Percentiles rank a stretch among this genome's conserved stretches.
These are phyloP conservation scores for Sylvilagus floridanus DNA, from an alignment of 2,797 vertebrate genomes.

Conservation along the genomic window DNA sequence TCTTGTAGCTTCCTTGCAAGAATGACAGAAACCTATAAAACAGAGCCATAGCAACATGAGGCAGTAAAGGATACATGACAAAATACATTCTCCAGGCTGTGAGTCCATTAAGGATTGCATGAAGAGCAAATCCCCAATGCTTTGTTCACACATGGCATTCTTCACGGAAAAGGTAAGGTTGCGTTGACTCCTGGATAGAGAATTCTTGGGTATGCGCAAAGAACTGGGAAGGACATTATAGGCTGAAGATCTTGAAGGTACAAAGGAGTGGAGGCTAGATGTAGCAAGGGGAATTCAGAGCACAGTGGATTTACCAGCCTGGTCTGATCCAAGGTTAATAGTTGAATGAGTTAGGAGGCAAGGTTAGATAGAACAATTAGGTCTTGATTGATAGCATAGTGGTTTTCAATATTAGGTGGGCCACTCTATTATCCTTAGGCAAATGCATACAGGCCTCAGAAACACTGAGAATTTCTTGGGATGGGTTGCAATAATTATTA, in stretches of 20 bases:
- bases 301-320: background rate
- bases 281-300: background rate
- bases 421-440: background rate
- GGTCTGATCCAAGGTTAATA: background rate
- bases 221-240: background rate
- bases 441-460: background rate
- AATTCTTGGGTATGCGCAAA: background rate
- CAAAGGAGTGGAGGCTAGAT: background rate
- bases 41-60: background rate
- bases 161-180: background rate
- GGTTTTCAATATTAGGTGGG: background rate
- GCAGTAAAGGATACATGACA: background rate
- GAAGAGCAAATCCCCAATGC: rapidly evolving
- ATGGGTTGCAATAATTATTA: background rate
- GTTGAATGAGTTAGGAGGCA: background rate
- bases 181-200: background rate
- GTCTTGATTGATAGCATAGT: background rate
- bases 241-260: no score
- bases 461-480: background rate
- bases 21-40: background rate
- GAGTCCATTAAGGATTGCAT: rapidly evolving
- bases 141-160: no score
- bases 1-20: background rate
- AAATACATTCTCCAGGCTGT: background rate
- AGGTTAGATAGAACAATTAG: background rate